phyloP scores from a whole-genome alignment of 2,888 invertebrate species.

The Heliconius hortense region DNA sequence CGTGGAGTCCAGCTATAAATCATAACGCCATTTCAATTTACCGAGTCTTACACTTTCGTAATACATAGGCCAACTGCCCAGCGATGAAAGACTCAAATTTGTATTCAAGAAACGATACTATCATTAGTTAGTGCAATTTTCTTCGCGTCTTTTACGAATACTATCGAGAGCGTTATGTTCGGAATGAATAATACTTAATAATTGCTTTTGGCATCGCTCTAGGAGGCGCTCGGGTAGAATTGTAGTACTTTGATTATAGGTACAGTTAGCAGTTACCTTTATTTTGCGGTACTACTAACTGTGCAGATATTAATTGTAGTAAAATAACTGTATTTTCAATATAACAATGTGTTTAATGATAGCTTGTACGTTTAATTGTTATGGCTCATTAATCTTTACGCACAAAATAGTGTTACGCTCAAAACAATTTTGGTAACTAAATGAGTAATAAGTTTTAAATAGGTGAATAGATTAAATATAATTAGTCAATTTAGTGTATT shows the following conservation, averaged over 20 bases:
- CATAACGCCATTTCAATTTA: constrained; percentile 79
- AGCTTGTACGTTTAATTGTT: background rate
- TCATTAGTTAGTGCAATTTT: constrained; percentile 63
- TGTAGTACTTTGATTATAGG: constrained; percentile 57
- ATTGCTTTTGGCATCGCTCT: constrained; percentile 66
- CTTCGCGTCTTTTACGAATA: constrained; percentile 70
- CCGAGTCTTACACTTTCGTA: constrained; percentile 68
- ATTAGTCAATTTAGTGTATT: background rate
- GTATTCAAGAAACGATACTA: constrained; percentile 75
- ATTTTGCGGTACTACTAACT: constrained; percentile 48
- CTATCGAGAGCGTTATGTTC: constrained; percentile 61
- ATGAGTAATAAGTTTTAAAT: constrained; percentile 2
- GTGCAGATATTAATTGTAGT: constrained; percentile 26
- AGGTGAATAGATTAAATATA: background rate
- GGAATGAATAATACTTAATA: constrained; percentile 53
- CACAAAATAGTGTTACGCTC: background rate
- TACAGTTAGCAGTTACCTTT: constrained; percentile 40
- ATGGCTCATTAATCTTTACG: background rate
- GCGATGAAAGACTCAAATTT: constrained; percentile 76
- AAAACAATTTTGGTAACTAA: background rate
- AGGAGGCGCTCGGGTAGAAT: constrained; percentile 58
- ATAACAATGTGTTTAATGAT: constrained; percentile 9
- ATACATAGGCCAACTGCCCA: constrained; percentile 60
- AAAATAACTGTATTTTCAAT: constrained; percentile 16
- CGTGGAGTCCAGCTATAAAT: constrained; percentile 75